These are phyloP conservation scores for Lithophane leautieri DNA, from an alignment of 2,888 invertebrate genomes.

Conservation along the genomic window DNA sequence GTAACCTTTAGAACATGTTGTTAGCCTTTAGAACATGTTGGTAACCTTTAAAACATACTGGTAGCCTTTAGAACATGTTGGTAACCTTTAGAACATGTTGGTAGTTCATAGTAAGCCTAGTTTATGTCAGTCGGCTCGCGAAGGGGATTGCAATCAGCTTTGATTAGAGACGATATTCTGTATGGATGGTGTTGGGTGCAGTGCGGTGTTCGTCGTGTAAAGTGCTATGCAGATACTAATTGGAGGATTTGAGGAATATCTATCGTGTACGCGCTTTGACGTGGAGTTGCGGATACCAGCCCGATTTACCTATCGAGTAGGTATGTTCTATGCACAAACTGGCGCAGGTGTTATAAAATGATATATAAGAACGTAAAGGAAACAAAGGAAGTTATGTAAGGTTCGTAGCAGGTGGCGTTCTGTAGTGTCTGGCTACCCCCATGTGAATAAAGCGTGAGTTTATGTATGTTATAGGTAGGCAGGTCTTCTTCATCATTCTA, in stretches of 20 bases:
- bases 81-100: background rate
- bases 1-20: too few species aligned
- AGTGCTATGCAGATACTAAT: background rate
- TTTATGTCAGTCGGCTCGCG: background rate
- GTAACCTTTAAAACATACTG: background rate
- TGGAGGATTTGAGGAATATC: background rate
- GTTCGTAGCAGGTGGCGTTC: background rate
- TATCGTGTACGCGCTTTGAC: too few species aligned
- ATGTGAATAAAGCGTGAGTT: too few species aligned
- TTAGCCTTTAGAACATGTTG: background rate
- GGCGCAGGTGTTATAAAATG: too few species aligned
- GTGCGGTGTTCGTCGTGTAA: background rate
- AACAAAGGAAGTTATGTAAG: background rate
- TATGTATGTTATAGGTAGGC: background rate
- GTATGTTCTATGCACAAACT: too few species aligned
- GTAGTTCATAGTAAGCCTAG: background rate
- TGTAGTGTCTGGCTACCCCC: background rate
- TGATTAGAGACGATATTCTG: constrained; percentile 32
- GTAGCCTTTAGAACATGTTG: background rate
- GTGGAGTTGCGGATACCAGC: too few species aligned
- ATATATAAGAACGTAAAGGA: background rate
- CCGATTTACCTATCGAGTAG: too few species aligned
- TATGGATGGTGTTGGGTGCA: background rate
- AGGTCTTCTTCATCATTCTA: background rate
- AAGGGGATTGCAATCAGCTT: constrained; percentile 14